These are phyloP conservation scores for Bacillus rossius DNA, from an alignment of 1,140 invertebrate genomes.

Conservation along the genomic window DNA sequence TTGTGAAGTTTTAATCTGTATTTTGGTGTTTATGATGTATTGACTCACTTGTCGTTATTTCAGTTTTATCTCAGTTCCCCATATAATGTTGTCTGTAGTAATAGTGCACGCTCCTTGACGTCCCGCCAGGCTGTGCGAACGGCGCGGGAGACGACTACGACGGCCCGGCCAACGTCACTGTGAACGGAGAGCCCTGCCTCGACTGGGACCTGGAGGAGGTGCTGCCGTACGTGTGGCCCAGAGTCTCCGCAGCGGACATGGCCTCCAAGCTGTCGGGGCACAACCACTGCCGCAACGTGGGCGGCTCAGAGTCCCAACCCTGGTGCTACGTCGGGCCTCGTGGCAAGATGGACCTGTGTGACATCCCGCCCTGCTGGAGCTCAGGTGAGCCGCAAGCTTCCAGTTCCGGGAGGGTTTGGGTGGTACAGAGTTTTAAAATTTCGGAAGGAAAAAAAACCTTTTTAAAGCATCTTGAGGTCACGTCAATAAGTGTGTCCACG, in stretches of 20 bases:
- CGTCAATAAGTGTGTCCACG: no score
- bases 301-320: slow-evolving; percentile 42
- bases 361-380: slow-evolving; percentile 47
- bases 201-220: slow-evolving; percentile 43
- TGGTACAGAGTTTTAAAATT: no score
- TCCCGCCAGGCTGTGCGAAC: slow-evolving; percentile 47
- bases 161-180: slow-evolving; percentile 47
- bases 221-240: slow-evolving; percentile 35
- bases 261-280: slow-evolving; percentile 40
- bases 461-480: no score
- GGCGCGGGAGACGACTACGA: slow-evolving; percentile 46
- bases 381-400: slow-evolving; percentile 28
- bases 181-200: slow-evolving; percentile 44
- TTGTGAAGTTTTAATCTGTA: no score
- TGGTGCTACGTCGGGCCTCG: slow-evolving; percentile 47
- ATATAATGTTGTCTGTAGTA: no score
- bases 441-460: no score
- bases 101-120: no score
- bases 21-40: no score
- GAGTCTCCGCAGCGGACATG: slow-evolving; percentile 28
- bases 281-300: slow-evolving; percentile 53
- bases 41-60: no score
- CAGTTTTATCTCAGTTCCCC: no score
- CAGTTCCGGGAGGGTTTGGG: no score
- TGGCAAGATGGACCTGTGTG: slow-evolving; percentile 45